Percentiles rank a stretch among this genome's conserved stretches.
Evolutionary conservation across 2,888 invertebrate genomes (phyloP).

Genomic region (Muscina levida): DNA sequence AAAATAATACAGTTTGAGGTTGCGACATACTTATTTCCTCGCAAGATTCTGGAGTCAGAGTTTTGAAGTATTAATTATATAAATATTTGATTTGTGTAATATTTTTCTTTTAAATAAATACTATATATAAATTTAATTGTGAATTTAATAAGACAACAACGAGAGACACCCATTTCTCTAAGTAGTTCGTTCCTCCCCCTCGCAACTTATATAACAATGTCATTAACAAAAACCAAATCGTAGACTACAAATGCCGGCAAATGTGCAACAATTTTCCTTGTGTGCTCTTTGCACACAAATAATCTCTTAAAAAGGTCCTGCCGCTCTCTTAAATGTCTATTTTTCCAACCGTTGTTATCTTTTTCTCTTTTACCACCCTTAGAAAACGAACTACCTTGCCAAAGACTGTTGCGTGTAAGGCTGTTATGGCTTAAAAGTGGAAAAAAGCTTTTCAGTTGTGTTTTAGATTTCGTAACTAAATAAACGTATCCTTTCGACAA

Average conservation of each 20-base stretch:
- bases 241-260: conserved; percentile 54
- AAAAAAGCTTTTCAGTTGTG: conserved; percentile 63
- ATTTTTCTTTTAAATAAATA: too few species aligned
- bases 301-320: not conserved
- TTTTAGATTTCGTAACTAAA: conserved; percentile 62
- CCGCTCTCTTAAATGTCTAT: conserved; percentile 46
- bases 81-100: too few species aligned
- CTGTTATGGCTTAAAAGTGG: not conserved
- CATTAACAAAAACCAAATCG: conserved; percentile 15
- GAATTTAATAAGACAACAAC: too few species aligned
- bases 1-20: too few species aligned
- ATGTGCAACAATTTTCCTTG: conserved; percentile 57
- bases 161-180: too few species aligned
- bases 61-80: too few species aligned
- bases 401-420: conserved; percentile 51
- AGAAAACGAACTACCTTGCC: conserved; percentile 38
- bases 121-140: too few species aligned
- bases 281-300: not conserved
- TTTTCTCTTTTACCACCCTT: conserved; percentile 6
- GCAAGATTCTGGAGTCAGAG: too few species aligned
- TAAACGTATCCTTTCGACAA: conserved; percentile 52
- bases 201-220: not conserved
- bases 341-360: not conserved
- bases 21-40: too few species aligned
- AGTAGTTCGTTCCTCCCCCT: too few species aligned